Percentiles rank a stretch among this genome's conserved stretches.
Conservation (phyloP, 2,888 invertebrate genomes). For the Dryadula phaetusa region DNA sequence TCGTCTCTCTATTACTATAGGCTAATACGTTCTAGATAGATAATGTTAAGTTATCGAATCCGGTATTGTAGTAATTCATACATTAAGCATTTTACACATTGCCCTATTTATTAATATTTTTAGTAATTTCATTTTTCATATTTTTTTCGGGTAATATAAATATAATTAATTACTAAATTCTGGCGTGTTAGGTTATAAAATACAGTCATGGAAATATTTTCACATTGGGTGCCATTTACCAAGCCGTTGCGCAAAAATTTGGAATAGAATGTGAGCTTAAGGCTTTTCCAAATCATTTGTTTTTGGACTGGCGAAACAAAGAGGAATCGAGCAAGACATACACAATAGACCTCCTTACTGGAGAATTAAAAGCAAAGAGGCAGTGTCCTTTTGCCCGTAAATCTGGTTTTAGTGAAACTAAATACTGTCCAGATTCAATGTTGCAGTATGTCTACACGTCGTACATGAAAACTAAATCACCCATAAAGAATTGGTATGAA, state of each 20-base stretch:
- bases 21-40: neutral
- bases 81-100: no score
- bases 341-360: slow-evolving; percentile 59
- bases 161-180: no score
- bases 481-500: slow-evolving; percentile 58
- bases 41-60: neutral
- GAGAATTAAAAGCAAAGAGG: slow-evolving; percentile 56
- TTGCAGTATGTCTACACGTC: slow-evolving; percentile 57
- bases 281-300: slow-evolving; percentile 67
- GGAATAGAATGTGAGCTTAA: slow-evolving; percentile 63
- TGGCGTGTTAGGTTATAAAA: slow-evolving; percentile 57
- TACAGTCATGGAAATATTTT: slow-evolving; percentile 57
- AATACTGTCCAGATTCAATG: slow-evolving; percentile 58
- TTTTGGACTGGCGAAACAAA: slow-evolving; percentile 62
- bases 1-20: no score
- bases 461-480: slow-evolving; percentile 59
- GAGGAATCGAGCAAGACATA: slow-evolving; percentile 44
- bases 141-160: no score
- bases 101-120: no score
- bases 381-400: slow-evolving; percentile 59
- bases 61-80: no score
- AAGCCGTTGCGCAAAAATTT: slow-evolving; percentile 63
- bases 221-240: slow-evolving; percentile 60
- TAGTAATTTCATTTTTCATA: no score
- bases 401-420: slow-evolving; percentile 42